phyloP scores from a whole-genome alignment of 2,888 invertebrate genomes.

The Endotricha flammealis region DNA sequence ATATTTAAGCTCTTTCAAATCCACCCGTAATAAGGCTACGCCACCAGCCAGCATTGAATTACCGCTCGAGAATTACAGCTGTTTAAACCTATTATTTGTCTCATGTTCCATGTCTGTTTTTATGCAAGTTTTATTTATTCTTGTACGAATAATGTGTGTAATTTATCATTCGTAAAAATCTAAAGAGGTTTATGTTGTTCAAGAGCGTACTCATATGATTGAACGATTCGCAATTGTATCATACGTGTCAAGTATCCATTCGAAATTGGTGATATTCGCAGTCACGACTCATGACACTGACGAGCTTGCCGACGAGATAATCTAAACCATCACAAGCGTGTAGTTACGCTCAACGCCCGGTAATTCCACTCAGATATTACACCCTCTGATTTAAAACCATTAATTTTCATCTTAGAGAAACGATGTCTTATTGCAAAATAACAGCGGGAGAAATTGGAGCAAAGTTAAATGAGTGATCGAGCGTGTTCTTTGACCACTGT shows the following conservation, averaged over 20 bases:
- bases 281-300: constrained; percentile 6
- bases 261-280: not conserved
- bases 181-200: not conserved
- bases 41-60: constrained; percentile 15
- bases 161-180: no score
- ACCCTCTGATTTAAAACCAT: constrained; percentile 29
- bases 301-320: constrained; percentile 23
- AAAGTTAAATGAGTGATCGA: constrained; percentile 51
- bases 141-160: not conserved
- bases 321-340: constrained; percentile 22
- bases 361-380: constrained; percentile 9
- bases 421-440: constrained; percentile 34
- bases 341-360: constrained; percentile 5
- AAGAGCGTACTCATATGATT: not conserved
- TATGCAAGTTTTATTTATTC: not conserved
- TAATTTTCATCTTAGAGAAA: constrained; percentile 38
- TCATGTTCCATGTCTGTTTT: not conserved
- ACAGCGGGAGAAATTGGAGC: constrained; percentile 48
- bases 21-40: constrained; percentile 35
- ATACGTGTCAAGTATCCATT: not conserved
- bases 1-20: constrained; percentile 45
- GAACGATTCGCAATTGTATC: not conserved
- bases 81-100: not conserved
- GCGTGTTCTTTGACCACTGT: constrained; percentile 54
- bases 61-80: not conserved